Conservation (phyloP, 1,140 invertebrate species). For the Drosophila kikkawai region DNA sequence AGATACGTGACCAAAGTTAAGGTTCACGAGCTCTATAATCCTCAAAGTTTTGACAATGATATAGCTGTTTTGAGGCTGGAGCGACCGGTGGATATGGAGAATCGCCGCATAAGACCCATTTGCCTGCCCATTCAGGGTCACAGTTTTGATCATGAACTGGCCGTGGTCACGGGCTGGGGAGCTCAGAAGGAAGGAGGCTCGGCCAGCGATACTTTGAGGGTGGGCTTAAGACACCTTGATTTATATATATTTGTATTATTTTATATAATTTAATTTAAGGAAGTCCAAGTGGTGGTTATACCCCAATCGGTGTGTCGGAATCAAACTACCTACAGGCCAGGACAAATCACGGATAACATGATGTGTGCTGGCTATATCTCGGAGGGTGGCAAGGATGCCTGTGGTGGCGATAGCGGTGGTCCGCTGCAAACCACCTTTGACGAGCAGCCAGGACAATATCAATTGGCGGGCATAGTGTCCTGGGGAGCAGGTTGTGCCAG, state of each 20-base stretch:
- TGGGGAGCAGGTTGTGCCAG: slow-evolving; percentile 90
- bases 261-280: slow-evolving; percentile 58
- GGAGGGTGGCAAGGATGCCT: slow-evolving; percentile 86
- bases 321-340: slow-evolving; percentile 52
- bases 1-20: slow-evolving; percentile 65
- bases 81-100: slow-evolving; percentile 87
- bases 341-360: slow-evolving; percentile 79
- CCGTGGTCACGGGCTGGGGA: slow-evolving; percentile 90
- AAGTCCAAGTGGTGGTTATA: slow-evolving; percentile 86
- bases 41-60: slow-evolving; percentile 91
- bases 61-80: slow-evolving; percentile 91
- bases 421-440: slow-evolving; percentile 86
- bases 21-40: slow-evolving; percentile 89
- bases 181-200: slow-evolving; percentile 87
- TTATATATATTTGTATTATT: not conserved
- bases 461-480: slow-evolving; percentile 87
- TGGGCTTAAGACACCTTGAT: not conserved
- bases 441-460: slow-evolving; percentile 53
- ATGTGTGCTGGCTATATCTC: slow-evolving; percentile 86
- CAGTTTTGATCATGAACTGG: slow-evolving; percentile 86
- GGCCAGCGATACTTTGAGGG: slow-evolving; percentile 85
- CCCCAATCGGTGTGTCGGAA: slow-evolving; percentile 65
- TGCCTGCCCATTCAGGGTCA: slow-evolving; percentile 89
- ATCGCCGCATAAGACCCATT: slow-evolving; percentile 88
- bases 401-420: slow-evolving; percentile 89